Evolutionary conservation across 2,888 invertebrate species (phyloP), one percentile per base, ranked within the genome.

Genomic region (Laspeyria flexula): DNA sequence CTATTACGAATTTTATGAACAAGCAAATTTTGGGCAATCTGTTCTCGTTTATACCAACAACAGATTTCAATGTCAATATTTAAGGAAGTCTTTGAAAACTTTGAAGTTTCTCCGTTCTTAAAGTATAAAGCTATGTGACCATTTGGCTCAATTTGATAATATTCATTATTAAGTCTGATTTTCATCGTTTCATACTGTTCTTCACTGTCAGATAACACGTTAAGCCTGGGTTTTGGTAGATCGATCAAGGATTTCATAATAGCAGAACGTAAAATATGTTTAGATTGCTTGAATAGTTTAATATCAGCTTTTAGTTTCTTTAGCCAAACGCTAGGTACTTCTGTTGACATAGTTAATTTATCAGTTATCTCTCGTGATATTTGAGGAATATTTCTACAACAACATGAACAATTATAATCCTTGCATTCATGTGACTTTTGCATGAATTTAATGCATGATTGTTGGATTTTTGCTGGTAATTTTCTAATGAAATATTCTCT

Each of bases 31-130:
- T 13, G 21, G 23, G 72, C 49, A 33, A 72, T 27, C 5, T 56
- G 53, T 59, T 79, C 66, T 7, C 73, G 65, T 23, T 43, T 59
- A 51, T 55, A 66, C 79, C 78, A 79, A 55, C 80, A 80, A 57
- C 78, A 77, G 39, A 66, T 51, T 16, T 45, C 3, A 15, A 15
- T 43, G 4, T 35, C 11, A 1, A 60, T 30, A 23, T 43, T 47
- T 21, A 9, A 4, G 15, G n/a, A 3, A 5, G n/a, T 29, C 27
- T 27, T n/a, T 21, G 25, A 33, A 18, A 18, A 18, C 5, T 18
- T 18, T 3, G 3, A 18, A 5, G 18, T 18, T 3, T 1, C 25
- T 12, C 0, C 6, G 0, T 35, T 9, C 31, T 44, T 63, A 5
- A 43, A 13, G 4, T 34, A 44, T 38, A 51, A 38, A 48, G 39